These are phyloP conservation scores for Chrysotoxum bicinctum DNA, from an alignment of 2,888 invertebrate genomes.

Conservation along the genomic window DNA sequence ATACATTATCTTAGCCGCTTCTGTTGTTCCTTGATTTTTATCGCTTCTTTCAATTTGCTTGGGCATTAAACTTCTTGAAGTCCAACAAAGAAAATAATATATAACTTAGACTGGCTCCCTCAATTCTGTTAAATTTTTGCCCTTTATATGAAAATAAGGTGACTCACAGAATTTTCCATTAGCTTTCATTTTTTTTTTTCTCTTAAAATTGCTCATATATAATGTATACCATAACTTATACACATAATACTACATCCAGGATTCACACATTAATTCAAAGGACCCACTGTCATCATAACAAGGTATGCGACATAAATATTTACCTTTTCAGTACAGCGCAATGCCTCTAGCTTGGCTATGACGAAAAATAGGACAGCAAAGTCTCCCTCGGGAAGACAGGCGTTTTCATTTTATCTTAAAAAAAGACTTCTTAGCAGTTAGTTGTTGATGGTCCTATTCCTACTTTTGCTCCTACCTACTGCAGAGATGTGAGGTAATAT, in stretches of 20 bases:
- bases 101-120: background rate
- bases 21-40: background rate
- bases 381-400: conserved; percentile 22
- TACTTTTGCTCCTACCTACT: background rate
- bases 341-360: conserved; percentile 28
- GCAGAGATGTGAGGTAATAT: conserved; percentile 31
- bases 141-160: background rate
- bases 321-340: conserved; percentile 46
- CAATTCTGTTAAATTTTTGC: no score
- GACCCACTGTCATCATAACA: conserved; percentile 25
- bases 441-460: background rate
- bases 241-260: background rate
- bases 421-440: background rate
- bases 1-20: background rate
- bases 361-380: conserved; percentile 33
- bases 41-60: background rate
- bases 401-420: conserved; percentile 23
- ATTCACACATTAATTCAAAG: conserved; percentile 20
- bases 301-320: conserved; percentile 43
- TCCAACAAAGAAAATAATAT: background rate
- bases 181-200: background rate
- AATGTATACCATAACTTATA: background rate
- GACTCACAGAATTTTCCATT: background rate
- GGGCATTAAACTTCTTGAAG: background rate
- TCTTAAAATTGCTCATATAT: background rate